These are phyloP conservation scores for Phenganax stokvisi DNA, from an alignment of 92 coral and sea anemone genomes.

Conservation along the genomic window DNA sequence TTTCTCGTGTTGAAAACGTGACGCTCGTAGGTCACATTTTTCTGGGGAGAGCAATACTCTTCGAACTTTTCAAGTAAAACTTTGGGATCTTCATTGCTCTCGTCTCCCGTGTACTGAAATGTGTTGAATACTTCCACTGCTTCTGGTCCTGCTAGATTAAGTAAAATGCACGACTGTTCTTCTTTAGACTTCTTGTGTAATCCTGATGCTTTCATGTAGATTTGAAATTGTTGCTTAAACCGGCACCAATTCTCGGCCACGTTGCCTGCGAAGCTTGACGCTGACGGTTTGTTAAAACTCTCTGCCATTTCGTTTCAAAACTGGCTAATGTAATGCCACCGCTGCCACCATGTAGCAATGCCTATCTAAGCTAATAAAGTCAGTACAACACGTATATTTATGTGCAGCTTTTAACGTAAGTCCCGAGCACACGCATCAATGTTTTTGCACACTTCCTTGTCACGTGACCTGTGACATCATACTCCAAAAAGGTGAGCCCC, in stretches of 20 bases:
- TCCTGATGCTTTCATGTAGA: constrained; percentile 26
- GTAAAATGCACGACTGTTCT: constrained; percentile 23
- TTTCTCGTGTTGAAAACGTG: constrained; percentile 24
- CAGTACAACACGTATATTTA: too few species aligned
- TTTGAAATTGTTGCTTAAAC: constrained; percentile 29
- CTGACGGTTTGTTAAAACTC: constrained; percentile 36
- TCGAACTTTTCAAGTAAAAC: constrained; percentile 34
- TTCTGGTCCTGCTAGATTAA: constrained; percentile 38
- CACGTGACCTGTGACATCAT: too few species aligned
- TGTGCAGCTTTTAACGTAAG: too few species aligned
- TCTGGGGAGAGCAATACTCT: constrained; percentile 27
- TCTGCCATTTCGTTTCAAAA: not conserved
- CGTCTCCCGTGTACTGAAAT: constrained; percentile 8
- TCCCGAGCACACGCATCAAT: too few species aligned
- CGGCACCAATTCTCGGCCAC: constrained; percentile 39
- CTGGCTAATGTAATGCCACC: not conserved
- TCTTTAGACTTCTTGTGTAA: constrained; percentile 22
- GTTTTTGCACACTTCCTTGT: too few species aligned
- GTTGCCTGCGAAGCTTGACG: constrained; percentile 29
- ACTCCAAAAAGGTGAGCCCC: too few species aligned
- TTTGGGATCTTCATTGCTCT: constrained; percentile 19
- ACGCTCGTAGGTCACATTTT: not conserved
- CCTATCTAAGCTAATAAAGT: too few species aligned
- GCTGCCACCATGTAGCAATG: constrained; percentile 6
- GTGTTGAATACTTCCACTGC: constrained; percentile 18